Conservation (phyloP, 2,888 invertebrate species). For the Clitarchus hookeri region DNA sequence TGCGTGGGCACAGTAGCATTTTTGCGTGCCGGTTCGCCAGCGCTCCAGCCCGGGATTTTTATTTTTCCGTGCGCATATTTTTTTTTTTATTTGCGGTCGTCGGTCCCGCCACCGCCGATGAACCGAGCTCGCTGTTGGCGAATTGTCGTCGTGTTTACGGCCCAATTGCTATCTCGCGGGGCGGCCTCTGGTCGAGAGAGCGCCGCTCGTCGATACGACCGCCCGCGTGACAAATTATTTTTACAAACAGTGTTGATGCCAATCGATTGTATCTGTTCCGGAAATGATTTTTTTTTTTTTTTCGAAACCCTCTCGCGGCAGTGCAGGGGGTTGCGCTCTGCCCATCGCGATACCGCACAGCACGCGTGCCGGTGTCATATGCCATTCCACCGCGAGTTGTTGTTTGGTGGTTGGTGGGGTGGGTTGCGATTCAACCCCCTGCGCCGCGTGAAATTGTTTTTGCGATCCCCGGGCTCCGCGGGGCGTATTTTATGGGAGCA, state of each 20-base stretch:
- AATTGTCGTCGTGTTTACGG: too few relatives aligned
- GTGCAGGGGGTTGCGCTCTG: not conserved
- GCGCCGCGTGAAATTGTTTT: not conserved
- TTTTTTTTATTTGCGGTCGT: too few relatives aligned
- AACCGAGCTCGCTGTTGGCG: too few relatives aligned
- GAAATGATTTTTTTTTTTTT: not conserved
- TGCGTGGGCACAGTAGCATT: too few relatives aligned
- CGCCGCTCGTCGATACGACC: too few relatives aligned
- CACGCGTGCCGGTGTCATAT: not conserved
- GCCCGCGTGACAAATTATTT: not conserved
- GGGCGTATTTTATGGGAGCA: not conserved
- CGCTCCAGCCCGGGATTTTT: too few relatives aligned
- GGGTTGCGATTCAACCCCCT: not conserved
- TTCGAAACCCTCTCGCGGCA: not conserved
- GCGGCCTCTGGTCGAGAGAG: too few relatives aligned
- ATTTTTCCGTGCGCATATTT: too few relatives aligned
- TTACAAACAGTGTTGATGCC: conserved; percentile 14
- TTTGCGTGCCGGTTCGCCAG: too few relatives aligned
- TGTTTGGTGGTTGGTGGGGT: not conserved
- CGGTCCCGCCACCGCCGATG: too few relatives aligned
- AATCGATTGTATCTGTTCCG: not conserved
- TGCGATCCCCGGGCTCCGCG: not conserved
- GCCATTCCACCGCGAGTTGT: not conserved
- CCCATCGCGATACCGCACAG: not conserved
- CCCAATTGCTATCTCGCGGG: too few relatives aligned